A percentile compares a stretch with the other conserved stretches of the same genome.
phyloP scores from a whole-genome alignment of 1,140 invertebrate species.

The Cydia splendana region DNA sequence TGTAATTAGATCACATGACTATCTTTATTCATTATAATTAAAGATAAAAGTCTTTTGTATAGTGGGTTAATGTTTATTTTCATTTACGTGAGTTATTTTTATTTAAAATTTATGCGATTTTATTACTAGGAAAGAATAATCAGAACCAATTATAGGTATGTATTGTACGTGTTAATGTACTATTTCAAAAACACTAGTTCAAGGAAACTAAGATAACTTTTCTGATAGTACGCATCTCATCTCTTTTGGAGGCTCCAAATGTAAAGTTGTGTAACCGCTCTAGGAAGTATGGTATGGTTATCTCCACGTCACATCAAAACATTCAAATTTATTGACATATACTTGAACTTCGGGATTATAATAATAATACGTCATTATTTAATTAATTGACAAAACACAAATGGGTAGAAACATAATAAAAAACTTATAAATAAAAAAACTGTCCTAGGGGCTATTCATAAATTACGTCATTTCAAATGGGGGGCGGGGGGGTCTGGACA shows the following conservation, averaged over 20 bases:
- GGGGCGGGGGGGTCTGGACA: no score
- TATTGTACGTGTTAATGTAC: not conserved
- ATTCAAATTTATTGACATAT: conserved; percentile 12
- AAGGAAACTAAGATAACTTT: conserved; percentile 27
- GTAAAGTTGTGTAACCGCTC: not conserved
- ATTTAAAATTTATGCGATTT: not conserved
- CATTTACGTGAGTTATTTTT: not conserved
- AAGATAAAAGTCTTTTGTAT: not conserved
- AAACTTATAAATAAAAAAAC: no score
- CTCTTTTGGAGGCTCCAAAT: conserved; percentile 14
- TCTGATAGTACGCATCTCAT: conserved; percentile 13
- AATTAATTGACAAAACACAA: not conserved
- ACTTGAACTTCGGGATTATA: conserved; percentile 1
- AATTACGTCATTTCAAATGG: no score
- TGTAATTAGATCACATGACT: conserved; percentile 15
- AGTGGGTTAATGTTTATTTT: not conserved
- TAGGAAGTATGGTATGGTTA: conserved; percentile 11
- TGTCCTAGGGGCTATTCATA: no score
- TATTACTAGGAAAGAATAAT: not conserved
- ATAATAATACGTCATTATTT: not conserved
- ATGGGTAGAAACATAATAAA: no score
- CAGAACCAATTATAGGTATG: not conserved
- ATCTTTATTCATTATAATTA: not conserved
- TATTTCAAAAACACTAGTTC: conserved; percentile 16
- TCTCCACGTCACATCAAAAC: not conserved